A percentile compares a stretch with the other conserved stretches of the same genome.
phyloP scores from a whole-genome alignment of 2,888 invertebrate genomes.

The Carabus problematicus region DNA sequence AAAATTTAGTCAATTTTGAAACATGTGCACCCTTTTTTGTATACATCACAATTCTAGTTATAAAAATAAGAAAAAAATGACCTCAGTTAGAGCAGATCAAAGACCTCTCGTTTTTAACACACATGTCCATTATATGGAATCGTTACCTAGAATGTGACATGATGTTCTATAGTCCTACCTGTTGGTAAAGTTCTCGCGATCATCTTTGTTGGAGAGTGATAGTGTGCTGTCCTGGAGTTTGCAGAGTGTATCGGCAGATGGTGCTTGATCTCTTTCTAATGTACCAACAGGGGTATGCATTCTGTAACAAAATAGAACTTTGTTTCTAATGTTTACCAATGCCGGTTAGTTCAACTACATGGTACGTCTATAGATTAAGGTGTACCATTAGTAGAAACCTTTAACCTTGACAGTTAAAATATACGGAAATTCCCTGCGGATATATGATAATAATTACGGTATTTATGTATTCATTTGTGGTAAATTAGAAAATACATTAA shows the following conservation, averaged over 20 bases:
- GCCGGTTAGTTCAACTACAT: too few species aligned
- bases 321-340: neutral
- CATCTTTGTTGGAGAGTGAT: conserved; percentile 52
- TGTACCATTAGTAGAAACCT: too few species aligned
- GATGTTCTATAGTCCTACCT: conserved; percentile 52
- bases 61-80: conserved; percentile 25
- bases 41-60: neutral
- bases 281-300: conserved; percentile 61
- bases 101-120: conserved; percentile 19
- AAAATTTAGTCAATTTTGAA: too few species aligned
- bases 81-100: conserved; percentile 31
- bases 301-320: conserved; percentile 44
- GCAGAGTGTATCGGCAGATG: conserved; percentile 50
- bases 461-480: too few species aligned
- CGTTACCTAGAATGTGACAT: neutral
- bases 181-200: conserved; percentile 57
- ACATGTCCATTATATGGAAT: conserved; percentile 13
- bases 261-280: conserved; percentile 54
- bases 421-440: too few species aligned
- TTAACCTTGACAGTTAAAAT: too few species aligned
- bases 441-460: too few species aligned
- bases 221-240: conserved; percentile 47
- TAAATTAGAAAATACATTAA: too few species aligned
- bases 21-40: conserved; percentile 18
- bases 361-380: too few species aligned